Evolutionary conservation across 1,140 invertebrate species (phyloP).

Genomic region (Hydropsyche tenuis): DNA sequence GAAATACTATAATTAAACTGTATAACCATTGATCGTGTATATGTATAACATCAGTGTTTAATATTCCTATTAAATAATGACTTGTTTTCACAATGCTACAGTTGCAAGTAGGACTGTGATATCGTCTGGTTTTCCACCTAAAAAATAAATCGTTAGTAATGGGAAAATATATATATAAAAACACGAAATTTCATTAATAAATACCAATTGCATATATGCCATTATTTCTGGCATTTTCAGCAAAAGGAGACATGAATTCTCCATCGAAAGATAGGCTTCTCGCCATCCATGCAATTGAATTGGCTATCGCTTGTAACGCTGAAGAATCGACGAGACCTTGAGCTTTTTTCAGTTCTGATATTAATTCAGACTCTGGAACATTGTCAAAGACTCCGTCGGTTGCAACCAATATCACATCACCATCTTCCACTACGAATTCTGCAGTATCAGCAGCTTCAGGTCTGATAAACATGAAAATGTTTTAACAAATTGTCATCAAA

Average conservation of each 20-base stretch:
- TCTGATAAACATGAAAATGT: conserved; percentile 59
- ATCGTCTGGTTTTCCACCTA: conserved; percentile 97
- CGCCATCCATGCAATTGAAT: conserved; percentile 94
- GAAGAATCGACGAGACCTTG: conserved; percentile 65
- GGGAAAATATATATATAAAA: conserved; percentile 45
- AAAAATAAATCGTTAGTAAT: conserved; percentile 64
- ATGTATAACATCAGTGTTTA: conserved; percentile 27
- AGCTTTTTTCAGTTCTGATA: conserved; percentile 76
- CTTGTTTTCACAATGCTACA: conserved; percentile 74
- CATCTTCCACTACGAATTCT: conserved; percentile 90
- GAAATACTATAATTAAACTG: neutral
- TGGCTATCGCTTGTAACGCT: conserved; percentile 87
- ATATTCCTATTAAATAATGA: conserved; percentile 28
- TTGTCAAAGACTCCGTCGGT: conserved; percentile 99
- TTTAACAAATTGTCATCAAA: neutral
- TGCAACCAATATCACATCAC: conserved; percentile 94
- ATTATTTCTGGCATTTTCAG: conserved; percentile 87
- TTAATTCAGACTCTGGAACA: conserved; percentile 87
- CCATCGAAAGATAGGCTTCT: conserved; percentile 91
- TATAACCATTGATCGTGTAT: neutral
- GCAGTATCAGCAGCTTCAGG: conserved; percentile 91
- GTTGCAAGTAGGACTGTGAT: conserved; percentile 95
- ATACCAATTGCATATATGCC: conserved; percentile 91
- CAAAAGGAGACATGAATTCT: conserved; percentile 95
- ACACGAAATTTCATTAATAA: conserved; percentile 46